Base-by-base conservation (phyloP, 2,113 vertebrate genomes). In the Ailuropoda melanoleuca region DNA sequence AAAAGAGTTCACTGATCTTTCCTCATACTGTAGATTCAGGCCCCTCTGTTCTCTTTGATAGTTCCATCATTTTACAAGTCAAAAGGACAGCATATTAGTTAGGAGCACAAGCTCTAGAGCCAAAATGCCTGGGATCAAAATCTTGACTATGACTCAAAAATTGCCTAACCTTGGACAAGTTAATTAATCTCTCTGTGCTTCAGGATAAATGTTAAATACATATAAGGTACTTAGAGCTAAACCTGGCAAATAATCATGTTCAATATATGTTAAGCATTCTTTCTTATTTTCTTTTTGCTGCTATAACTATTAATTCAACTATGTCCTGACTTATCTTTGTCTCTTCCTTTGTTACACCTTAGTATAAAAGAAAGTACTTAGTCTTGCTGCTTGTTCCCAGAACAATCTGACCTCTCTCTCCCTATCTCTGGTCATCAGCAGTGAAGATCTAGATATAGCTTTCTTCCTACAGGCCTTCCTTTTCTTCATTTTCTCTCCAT, bases 111-210 rank as follows among this genome's bases (percentile, higher is more conserved):
- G 12, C 50, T 46, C 19, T 50, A 96, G 34, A 97, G 37, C 6
- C 58, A 95, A 58, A 90, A 4, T 86, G 24, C 50, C 37, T 39
- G 31, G 31, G 24, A 90, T 95, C 23, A 64, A 64, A 82, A 93
- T 93, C 8, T 46, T 93, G 68, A 86, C 14, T 8, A 86, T 26
- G n/a, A 85, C 24, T 96, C 50, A 95, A 97, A 95, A 88, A 87
- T 1, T 95, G 26, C 21, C 50, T 81, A 56, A 80, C 68, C n/a
- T 74, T 82, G 15, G 56, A 34, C 4, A 97, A 96, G n/a, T 70
- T 94, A 92, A 17, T 95, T 81, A 18, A 91, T 78, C 31, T 90
- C n/a, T 97, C 77, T 78, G 55, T 93, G 37, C 37, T 53, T 93
- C 31, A 78, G n/a, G 50, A 89, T 85, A 96, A 84, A 97, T 68